Percentiles rank a stretch among this genome's conserved stretches.
These are phyloP conservation scores for Fabriciana adippe DNA, from an alignment of 2,888 invertebrate species.

Conservation along the genomic window DNA sequence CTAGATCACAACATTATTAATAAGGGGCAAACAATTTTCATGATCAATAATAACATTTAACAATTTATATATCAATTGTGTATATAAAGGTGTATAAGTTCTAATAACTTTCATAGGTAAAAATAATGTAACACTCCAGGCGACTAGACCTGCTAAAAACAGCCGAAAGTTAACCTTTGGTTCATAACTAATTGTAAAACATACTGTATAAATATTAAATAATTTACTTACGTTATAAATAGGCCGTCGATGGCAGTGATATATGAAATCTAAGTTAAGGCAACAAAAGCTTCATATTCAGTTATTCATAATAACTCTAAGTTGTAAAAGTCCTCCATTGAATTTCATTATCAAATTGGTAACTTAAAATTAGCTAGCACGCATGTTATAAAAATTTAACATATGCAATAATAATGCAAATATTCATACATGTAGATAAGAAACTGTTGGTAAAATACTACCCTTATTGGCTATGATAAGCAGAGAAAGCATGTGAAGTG, in stretches of 20 bases:
- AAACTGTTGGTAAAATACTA: conserved; percentile 6
- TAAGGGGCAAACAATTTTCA: conserved; percentile 12
- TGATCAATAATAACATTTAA: conserved; percentile 13
- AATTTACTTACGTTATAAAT: conserved; percentile 48
- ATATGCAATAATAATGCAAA: conserved; percentile 1
- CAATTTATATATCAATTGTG: conserved; percentile 21
- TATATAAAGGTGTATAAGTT: conserved; percentile 38
- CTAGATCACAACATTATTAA: conserved; percentile 25
- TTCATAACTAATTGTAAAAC: conserved; percentile 61
- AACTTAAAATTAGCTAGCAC: conserved; percentile 8
- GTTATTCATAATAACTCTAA: background rate
- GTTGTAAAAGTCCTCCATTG: no score
- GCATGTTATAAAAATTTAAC: background rate
- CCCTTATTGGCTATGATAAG: conserved; percentile 22
- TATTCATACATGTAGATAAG: no score
- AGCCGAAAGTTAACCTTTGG: conserved; percentile 73
- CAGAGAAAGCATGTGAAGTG: conserved; percentile 12
- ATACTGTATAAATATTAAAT: conserved; percentile 44
- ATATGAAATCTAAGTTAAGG: conserved; percentile 6
- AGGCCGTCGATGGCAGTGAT: conserved; percentile 72
- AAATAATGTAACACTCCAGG: conserved; percentile 63
- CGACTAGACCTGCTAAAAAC: conserved; percentile 71
- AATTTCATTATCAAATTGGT: conserved; percentile 7
- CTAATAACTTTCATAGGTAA: conserved; percentile 45
- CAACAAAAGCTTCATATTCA: conserved; percentile 7